Evolutionary conservation across 53 echinoderm and acorn worm species (phyloP).

Genomic region (Hippasteria phrygiana): DNA sequence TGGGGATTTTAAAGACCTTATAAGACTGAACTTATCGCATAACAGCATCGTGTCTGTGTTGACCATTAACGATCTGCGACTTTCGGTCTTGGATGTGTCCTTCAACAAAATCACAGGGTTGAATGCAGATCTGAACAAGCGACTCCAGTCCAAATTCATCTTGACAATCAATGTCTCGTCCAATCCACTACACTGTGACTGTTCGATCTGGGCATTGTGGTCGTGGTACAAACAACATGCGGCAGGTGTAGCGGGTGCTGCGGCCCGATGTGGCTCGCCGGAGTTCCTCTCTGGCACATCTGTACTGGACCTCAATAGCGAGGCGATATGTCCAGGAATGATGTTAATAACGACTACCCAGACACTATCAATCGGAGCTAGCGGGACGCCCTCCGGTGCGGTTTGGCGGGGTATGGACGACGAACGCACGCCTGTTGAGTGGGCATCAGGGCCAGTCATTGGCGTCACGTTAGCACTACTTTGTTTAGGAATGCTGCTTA

Average conservation of each 20-base stretch:
- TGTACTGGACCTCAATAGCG: background rate
- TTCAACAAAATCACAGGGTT: background rate
- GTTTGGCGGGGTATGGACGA: background rate
- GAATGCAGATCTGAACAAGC: background rate
- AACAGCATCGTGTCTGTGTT: slow-evolving; percentile 1
- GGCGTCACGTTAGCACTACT: background rate
- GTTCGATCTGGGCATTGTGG: slow-evolving; percentile 19
- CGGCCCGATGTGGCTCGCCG: background rate
- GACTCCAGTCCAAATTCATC: background rate
- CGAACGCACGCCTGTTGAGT: background rate
- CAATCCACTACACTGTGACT: slow-evolving; percentile 47
- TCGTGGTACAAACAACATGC: slow-evolving; percentile 10
- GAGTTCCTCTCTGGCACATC: background rate
- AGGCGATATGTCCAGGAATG: background rate
- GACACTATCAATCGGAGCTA: background rate
- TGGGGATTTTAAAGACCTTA: background rate
- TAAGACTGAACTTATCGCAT: background rate
- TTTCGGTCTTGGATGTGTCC: slow-evolving; percentile 5
- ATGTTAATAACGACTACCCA: background rate
- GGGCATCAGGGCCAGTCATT: background rate
- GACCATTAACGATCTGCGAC: slow-evolving; percentile 8
- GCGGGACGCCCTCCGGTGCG: background rate
- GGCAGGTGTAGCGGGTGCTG: background rate
- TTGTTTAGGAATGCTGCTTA: background rate
- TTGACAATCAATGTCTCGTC: slow-evolving; percentile 11